phyloP scores from a whole-genome alignment of 2,797 vertebrate species.

The Cephalopachus bancanus region DNA sequence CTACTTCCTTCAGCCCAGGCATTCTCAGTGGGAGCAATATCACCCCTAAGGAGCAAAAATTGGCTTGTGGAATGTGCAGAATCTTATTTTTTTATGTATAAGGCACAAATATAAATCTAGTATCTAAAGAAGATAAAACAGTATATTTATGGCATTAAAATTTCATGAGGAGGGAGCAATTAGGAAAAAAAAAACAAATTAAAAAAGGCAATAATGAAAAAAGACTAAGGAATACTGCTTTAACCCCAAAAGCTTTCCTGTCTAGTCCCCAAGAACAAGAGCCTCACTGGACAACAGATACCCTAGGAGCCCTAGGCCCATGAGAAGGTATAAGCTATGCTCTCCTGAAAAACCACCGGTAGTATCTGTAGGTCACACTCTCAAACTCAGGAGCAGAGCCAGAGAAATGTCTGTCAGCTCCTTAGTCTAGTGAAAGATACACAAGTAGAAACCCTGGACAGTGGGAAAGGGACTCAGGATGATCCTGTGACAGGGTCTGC shows the following conservation, averaged over 20 bases:
- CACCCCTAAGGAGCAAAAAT: background rate
- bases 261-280: background rate
- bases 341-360: background rate
- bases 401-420: background rate
- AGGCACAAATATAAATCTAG: background rate
- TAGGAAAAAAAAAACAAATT: too few species aligned
- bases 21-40: background rate
- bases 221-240: background rate
- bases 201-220: background rate
- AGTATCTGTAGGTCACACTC: background rate
- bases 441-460: background rate
- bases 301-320: background rate
- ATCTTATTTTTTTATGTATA: background rate
- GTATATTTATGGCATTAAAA: background rate
- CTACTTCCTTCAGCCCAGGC: background rate
- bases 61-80: background rate
- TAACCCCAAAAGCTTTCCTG: background rate
- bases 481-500: background rate
- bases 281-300: background rate
- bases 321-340: background rate
- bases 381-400: conserved; percentile 14
- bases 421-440: background rate
- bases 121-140: too few species aligned
- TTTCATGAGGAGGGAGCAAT: background rate
- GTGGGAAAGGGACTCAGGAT: background rate